phyloP scores from a whole-genome alignment of 2,888 invertebrate species.

The Heteromurus nitidus region DNA sequence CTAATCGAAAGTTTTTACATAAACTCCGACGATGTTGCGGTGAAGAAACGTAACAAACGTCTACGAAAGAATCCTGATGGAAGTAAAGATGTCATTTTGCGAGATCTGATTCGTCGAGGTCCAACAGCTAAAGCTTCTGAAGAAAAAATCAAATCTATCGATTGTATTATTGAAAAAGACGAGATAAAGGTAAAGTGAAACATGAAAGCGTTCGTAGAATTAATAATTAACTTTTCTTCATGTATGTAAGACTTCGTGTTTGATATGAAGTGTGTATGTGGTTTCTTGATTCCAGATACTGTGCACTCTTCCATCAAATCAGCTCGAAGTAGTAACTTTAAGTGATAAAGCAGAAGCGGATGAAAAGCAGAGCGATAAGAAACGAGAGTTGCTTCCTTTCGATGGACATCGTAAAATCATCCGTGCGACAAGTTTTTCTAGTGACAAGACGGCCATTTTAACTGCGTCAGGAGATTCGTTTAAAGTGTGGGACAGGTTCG shows the following conservation, averaged over 20 bases:
- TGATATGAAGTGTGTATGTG: not conserved
- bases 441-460: slow-evolving; percentile 90
- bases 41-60: slow-evolving; percentile 83
- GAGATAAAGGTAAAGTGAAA: slow-evolving; percentile 80
- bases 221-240: not conserved
- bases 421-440: slow-evolving; percentile 90
- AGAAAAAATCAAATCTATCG: slow-evolving; percentile 80
- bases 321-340: slow-evolving; percentile 67
- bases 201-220: not conserved
- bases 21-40: slow-evolving; percentile 85
- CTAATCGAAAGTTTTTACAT: slow-evolving; percentile 88
- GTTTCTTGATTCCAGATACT: slow-evolving; percentile 62
- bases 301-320: slow-evolving; percentile 72
- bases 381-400: slow-evolving; percentile 65
- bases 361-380: slow-evolving; percentile 14
- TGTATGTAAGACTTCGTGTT: not conserved
- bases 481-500: slow-evolving; percentile 94
- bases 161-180: slow-evolving; percentile 83
- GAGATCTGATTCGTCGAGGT: slow-evolving; percentile 69
- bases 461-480: slow-evolving; percentile 91
- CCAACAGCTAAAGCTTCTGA: slow-evolving; percentile 74
- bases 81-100: slow-evolving; percentile 60
- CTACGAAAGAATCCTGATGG: slow-evolving; percentile 82
- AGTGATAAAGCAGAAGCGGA: not conserved
- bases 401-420: slow-evolving; percentile 94